Evolutionary conservation across 2,797 vertebrate genomes (phyloP), one percentile per base, ranked within the genome.

Genomic region (Acrossocheilus fasciatus): DNA sequence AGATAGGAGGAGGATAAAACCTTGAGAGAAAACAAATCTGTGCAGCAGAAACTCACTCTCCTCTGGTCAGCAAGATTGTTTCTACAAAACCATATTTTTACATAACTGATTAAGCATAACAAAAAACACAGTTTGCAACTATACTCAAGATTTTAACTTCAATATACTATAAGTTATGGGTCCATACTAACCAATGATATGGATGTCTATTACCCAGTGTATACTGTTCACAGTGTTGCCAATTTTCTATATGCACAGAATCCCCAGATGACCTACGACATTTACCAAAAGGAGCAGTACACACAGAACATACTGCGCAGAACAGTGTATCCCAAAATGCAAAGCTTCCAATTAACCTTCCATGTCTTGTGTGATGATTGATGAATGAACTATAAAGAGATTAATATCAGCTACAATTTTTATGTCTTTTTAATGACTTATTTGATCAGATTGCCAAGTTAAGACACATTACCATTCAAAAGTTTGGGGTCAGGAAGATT

Each of bases 281-380:
- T 74, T 74, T 50, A 74, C 72, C n/a, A 47, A 47, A 73, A 47
- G n/a, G n/a, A 74, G 6, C 72, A 47, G n/a, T 47, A 74, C 69
- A 72, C 39, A 72, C 69, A 45, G 39, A 15, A 23, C 10, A 72
- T 73, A 74, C n/a, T 30, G 72, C 12, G 1, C 5, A 43, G 69
- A 72, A 72, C n/a, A 74, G 43, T 50, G 43, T 30, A 74, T 17
- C 70, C n/a, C 7, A 17, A n/a, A 73, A 47, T 26, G 11, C 39
- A 73, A 69, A 41, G 68, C 26, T 66, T 15, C 62, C 62, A 66
- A 66, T 15, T 66, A 14, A 73, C 43, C 70, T 47, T 47, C 23
- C n/a, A 47, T 74, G 70, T 45, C 23, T 15, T 45, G n/a, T 9
- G 14, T 73, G 41, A 72, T 43, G 23, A 73, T 47, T 73, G n/a